phyloP scores from a whole-genome alignment of 2,797 vertebrate species.

The Hylomyscus alleni region DNA sequence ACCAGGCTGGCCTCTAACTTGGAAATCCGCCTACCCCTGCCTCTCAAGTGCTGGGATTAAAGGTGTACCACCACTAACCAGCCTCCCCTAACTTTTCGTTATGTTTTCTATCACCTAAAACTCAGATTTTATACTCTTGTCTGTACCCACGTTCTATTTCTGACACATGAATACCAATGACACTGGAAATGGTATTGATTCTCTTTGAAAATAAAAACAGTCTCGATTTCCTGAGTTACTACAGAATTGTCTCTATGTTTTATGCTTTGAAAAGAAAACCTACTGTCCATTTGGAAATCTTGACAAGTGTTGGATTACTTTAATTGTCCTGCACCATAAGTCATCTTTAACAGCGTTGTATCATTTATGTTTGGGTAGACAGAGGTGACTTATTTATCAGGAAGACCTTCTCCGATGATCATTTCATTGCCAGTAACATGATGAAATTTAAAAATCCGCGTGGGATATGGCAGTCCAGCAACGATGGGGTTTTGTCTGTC shows the following conservation, averaged over 20 bases:
- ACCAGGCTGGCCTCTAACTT: too few relatives aligned
- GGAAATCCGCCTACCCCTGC: too few relatives aligned
- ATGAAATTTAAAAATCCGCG: slow-evolving; percentile 23
- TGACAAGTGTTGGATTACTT: neutral
- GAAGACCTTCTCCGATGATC: neutral
- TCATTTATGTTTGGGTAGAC: neutral
- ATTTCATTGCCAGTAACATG: neutral
- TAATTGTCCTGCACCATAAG: neutral
- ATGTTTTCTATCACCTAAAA: neutral
- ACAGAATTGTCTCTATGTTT: slow-evolving; percentile 12
- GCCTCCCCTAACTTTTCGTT: neutral
- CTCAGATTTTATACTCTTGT: slow-evolving; percentile 21
- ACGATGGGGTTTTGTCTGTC: slow-evolving; percentile 7
- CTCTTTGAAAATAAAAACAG: slow-evolving; percentile 49
- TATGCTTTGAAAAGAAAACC: slow-evolving; percentile 24
- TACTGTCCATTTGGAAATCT: slow-evolving; percentile 7
- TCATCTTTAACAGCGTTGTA: neutral
- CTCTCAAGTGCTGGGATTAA: too few relatives aligned
- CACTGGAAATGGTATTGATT: slow-evolving; percentile 2
- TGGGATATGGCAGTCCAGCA: slow-evolving; percentile 7
- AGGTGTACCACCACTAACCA: too few relatives aligned
- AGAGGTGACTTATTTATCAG: neutral
- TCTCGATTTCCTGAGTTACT: neutral
- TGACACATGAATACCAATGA: neutral
- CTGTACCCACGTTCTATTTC: neutral